Conservation (phyloP, 2,888 invertebrate genomes). For the Atethmia centrago region DNA sequence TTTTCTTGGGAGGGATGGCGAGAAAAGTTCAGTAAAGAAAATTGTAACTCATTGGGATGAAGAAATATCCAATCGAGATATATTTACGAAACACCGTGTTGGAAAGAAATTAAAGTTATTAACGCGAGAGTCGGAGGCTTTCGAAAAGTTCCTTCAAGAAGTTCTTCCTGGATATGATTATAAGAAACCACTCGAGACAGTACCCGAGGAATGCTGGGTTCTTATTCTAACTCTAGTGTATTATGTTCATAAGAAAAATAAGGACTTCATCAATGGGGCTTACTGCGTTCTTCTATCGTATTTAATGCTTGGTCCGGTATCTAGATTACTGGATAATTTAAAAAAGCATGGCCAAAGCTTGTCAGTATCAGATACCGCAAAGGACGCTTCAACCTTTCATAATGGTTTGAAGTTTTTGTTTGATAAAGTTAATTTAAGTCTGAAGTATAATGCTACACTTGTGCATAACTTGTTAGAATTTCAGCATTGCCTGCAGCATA, state of each 20-base stretch:
- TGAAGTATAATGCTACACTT: slow-evolving; percentile 19
- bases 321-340: background rate
- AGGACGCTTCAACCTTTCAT: slow-evolving; percentile 26
- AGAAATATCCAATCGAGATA: slow-evolving; percentile 45
- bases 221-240: slow-evolving; percentile 66
- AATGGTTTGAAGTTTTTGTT: slow-evolving; percentile 53
- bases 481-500: slow-evolving; percentile 72
- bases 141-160: slow-evolving; percentile 48
- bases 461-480: slow-evolving; percentile 73
- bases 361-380: background rate
- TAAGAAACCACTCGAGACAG: background rate
- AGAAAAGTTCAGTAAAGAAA: slow-evolving; percentile 25
- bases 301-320: slow-evolving; percentile 51
- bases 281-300: slow-evolving; percentile 67
- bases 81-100: slow-evolving; percentile 47
- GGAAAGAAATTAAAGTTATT: slow-evolving; percentile 25
- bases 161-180: slow-evolving; percentile 39
- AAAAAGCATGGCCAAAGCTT: background rate
- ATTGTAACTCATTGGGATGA: slow-evolving; percentile 32
- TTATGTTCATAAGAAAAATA: slow-evolving; percentile 63
- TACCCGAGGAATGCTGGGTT: slow-evolving; percentile 29
- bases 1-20: slow-evolving; percentile 50
- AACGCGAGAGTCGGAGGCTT: slow-evolving; percentile 13
- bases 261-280: slow-evolving; percentile 55
- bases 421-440: slow-evolving; percentile 13